A percentile compares a stretch with the other conserved stretches of the same genome.
These are phyloP conservation scores for Octodon degus DNA, from an alignment of 2,113 vertebrate genomes.

Conservation along the genomic window DNA sequence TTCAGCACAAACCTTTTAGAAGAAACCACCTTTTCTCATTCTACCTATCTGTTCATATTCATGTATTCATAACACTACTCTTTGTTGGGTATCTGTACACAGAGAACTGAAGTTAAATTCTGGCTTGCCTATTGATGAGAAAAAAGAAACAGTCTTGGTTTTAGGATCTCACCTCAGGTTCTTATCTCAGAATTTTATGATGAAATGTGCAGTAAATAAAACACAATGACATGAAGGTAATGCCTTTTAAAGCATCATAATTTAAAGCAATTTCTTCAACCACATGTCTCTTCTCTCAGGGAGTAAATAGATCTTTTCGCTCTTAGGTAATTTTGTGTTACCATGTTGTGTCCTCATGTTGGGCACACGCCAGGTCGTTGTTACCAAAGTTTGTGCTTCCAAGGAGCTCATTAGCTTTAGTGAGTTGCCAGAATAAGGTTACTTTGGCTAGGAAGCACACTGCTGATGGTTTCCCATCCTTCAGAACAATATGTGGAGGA, in stretches of 20 bases:
- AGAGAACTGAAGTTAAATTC: constrained; percentile 33
- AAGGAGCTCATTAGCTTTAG: not conserved
- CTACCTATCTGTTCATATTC: constrained; percentile 32
- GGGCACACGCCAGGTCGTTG: not conserved
- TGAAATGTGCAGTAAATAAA: constrained; percentile 29
- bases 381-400: not conserved
- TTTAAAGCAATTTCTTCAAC: not conserved
- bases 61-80: not conserved
- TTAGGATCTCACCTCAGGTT: constrained; percentile 25
- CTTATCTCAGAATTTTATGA: not conserved
- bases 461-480: not conserved
- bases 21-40: not conserved
- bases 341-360: not conserved
- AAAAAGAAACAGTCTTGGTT: not conserved
- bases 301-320: not conserved
- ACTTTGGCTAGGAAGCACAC: too few species aligned
- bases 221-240: not conserved
- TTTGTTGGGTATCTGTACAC: not conserved
- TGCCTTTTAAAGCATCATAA: not conserved
- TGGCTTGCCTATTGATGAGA: not conserved
- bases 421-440: not conserved
- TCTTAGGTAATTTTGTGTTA: not conserved
- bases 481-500: constrained; percentile 17
- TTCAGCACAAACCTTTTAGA: not conserved
- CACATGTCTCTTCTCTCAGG: not conserved